A percentile compares a stretch with the other conserved stretches of the same genome.
These are phyloP conservation scores for Phengaris alcon DNA, from an alignment of 2,888 invertebrate species.

Conservation along the genomic window DNA sequence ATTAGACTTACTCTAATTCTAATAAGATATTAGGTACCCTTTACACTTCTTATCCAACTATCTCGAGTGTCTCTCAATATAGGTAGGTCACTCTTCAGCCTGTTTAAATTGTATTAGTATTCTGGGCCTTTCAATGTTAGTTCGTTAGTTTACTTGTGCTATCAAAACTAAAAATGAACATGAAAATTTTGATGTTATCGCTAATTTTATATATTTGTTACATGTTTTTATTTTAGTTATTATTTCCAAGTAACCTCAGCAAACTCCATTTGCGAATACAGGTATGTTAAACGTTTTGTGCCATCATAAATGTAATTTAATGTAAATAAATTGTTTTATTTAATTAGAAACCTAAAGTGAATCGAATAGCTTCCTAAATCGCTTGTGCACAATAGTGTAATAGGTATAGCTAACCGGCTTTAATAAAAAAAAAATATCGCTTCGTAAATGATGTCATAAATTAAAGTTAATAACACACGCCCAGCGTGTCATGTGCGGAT, in stretches of 20 bases:
- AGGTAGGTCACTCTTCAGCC: too few species aligned
- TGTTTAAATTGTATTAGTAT: background rate
- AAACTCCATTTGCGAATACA: background rate
- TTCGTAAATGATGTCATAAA: slow-evolving; percentile 77
- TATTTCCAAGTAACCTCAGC: slow-evolving; percentile 7
- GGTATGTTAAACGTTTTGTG: background rate
- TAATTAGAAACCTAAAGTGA: slow-evolving; percentile 11
- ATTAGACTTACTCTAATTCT: background rate
- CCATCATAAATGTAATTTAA: background rate
- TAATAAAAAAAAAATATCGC: slow-evolving; percentile 70
- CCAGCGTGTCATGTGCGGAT: slow-evolving; percentile 76
- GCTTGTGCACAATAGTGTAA: background rate
- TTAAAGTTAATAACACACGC: slow-evolving; percentile 77
- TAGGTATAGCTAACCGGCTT: slow-evolving; percentile 53
- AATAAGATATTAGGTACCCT: background rate
- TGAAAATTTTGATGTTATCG: slow-evolving; percentile 1
- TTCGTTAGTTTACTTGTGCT: background rate
- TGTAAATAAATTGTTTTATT: background rate
- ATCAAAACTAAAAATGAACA: background rate
- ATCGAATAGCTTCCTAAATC: slow-evolving; percentile 10
- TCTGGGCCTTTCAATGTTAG: background rate
- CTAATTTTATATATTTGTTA: background rate
- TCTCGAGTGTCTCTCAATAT: too few species aligned
- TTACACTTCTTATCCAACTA: too few species aligned
- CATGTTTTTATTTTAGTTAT: background rate